These are phyloP conservation scores for Ciconia boyciana DNA, from an alignment of 2,113 vertebrate species.

Conservation along the genomic window DNA sequence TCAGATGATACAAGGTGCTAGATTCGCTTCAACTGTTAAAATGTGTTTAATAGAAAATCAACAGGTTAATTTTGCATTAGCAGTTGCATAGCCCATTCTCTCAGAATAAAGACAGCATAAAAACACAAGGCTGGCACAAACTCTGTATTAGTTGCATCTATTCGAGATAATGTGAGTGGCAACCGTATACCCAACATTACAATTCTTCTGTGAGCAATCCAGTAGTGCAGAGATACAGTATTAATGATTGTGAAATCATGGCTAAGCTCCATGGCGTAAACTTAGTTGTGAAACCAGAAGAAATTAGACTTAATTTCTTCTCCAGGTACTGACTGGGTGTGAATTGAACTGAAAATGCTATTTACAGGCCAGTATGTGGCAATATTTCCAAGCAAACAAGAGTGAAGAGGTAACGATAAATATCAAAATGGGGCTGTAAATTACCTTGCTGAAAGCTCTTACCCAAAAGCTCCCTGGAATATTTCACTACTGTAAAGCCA, in stretches of 20 bases:
- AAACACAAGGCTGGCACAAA: not conserved
- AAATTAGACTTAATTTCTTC: slow-evolving; percentile 12
- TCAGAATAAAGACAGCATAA: not conserved
- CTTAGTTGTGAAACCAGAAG: not conserved
- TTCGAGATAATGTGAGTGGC: not conserved
- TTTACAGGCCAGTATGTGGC: not conserved
- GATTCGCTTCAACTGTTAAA: not conserved
- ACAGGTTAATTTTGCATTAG: not conserved
- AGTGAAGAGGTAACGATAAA: not conserved
- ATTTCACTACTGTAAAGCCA: not conserved
- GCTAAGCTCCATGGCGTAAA: not conserved
- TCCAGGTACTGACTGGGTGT: not conserved
- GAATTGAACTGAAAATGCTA: not conserved
- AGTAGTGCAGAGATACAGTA: not conserved
- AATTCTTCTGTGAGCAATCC: not conserved
- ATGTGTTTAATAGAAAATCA: not conserved
- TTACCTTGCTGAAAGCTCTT: not conserved
- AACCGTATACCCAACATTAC: not conserved
- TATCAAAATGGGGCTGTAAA: slow-evolving; percentile 5
- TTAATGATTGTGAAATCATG: slow-evolving; percentile 11
- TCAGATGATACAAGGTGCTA: not conserved
- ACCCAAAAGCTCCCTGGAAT: not conserved
- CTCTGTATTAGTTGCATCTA: not conserved
- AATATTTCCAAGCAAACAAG: slow-evolving; percentile 14
- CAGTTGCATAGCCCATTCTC: not conserved